Evolutionary conservation across 2,888 invertebrate species (phyloP), one percentile per base, ranked within the genome.

Genomic region (Sicus ferrugineus): DNA sequence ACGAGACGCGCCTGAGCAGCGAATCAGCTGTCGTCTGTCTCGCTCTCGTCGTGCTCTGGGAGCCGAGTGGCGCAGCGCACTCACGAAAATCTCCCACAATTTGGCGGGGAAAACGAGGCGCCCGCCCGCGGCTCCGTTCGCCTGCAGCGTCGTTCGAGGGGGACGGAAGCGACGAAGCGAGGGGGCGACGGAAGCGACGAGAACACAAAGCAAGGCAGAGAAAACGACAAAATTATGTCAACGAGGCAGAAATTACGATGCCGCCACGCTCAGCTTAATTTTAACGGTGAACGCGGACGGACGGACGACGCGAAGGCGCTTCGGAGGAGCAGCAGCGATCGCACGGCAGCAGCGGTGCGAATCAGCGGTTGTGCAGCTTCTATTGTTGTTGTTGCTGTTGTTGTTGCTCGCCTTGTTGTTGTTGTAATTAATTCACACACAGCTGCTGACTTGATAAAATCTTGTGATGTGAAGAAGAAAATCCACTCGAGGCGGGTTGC

Each of bases 401-500:
- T 30, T 67, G 42, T 30, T 42, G 31, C n/a, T 61, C 21, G n/a
- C 50, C 6, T 11, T 26, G 38, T 4, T 63, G 63, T 11, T 63
- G 63, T 69, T 78, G 74, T 74, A 61, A 59, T 61, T 61, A 68
- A 68, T 19, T 62, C 61, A 19, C 21, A 52, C 42, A 42, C 16
- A 42, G 3, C n/a, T 42, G n/a, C n/a, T n/a, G n/a, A n/a, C n/a
- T n/a, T n/a, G n/a, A n/a, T n/a, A n/a, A n/a, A n/a, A n/a, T n/a
- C n/a, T n/a, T n/a, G n/a, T n/a, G n/a, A n/a, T n/a, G n/a, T n/a
- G n/a, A n/a, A n/a, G n/a, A n/a, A n/a, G n/a, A n/a, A 46, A 3
- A n/a, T 46, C 19, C 38, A 11, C 38, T 34, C 7, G 11, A 34
- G 11, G 38, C 38, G 38, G 5, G 5, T 34, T 34, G 5, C 11